A percentile compares a stretch with the other conserved stretches of the same genome.
phyloP scores from a whole-genome alignment of 2,888 invertebrate genomes.

The Homarus gammarus region DNA sequence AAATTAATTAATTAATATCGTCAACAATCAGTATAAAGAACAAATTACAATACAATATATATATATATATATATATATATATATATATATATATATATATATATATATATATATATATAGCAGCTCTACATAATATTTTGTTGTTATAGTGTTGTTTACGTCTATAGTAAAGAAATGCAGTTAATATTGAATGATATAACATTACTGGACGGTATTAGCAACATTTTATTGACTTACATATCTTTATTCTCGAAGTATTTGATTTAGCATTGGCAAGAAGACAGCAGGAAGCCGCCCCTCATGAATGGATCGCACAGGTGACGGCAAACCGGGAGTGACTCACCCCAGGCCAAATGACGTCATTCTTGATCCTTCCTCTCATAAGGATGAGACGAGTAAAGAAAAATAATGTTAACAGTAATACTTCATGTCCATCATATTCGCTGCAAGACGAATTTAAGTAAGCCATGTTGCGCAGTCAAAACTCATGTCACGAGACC shows the following conservation, averaged over 20 bases:
- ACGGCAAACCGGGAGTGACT: conserved; percentile 55
- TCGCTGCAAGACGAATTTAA: neutral
- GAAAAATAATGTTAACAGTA: neutral
- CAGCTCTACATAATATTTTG: neutral
- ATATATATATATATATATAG: neutral
- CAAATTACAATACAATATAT: too few species aligned
- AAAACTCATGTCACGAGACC: conserved; percentile 24
- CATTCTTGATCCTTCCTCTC: conserved; percentile 14
- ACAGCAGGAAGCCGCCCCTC: conserved; percentile 38
- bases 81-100: conserved; percentile 13
- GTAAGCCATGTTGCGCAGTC: neutral
- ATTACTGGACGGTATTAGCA: neutral
- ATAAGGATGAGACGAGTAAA: neutral
- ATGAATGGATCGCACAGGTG: conserved; percentile 54
- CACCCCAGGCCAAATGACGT: conserved; percentile 63
- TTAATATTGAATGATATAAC: neutral
- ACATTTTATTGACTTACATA: neutral
- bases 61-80: conserved; percentile 1
- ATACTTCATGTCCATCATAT: neutral
- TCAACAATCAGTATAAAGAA: too few species aligned
- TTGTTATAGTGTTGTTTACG: too few species aligned
- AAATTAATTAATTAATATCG: too few species aligned
- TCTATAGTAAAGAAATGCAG: neutral
- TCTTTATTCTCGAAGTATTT: neutral
- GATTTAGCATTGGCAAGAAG: neutral